Evolutionary conservation across 2,113 vertebrate genomes (phyloP), one percentile per base, ranked within the genome.

Genomic region (Pelecanoides urinatrix): DNA sequence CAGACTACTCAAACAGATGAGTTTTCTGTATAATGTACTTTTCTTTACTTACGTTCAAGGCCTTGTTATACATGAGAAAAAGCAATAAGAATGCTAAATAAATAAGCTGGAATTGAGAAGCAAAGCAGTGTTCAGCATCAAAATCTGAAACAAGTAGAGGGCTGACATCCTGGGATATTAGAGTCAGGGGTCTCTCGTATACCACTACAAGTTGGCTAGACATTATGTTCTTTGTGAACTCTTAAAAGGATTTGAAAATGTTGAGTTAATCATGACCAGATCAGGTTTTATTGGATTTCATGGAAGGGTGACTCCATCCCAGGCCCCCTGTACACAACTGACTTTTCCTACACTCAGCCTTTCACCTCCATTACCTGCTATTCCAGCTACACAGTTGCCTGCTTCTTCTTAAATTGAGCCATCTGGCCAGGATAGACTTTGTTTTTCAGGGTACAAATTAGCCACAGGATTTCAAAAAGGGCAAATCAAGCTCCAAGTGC

Each of bases 201-300:
- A 86, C 86, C 44, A 53, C 59, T 63, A 20, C 0, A 15, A 74
- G 59, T 66, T 94, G 59, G 65, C 67, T 80, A 77, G 84, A 82
- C 73, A 55, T 89, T 78, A 67, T 78, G 58, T 85, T 92, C 80
- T 65, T 47, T 85, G 77, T 65, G 66, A 91, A 85, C 58, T 87
- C 89, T 87, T 94, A 90, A 75, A 97, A 82, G 62, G 80, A 56
- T 81, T 94, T 82, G 53, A 72, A 94, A 94, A 92, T 70, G 49
- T 66, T 91, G 59, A 89, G 86, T 82, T 95, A 94, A 95, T 97
- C 81, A 92, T 52, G 78, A 73, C 70, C 94, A 95, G 77, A 91
- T 94, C 86, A 62, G 70, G 66, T 96, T 97, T 96, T 94, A 96
- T 88, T 96, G 26, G 62, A 82, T 91, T 95, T 85, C 62, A 88